Conservation (phyloP, 2,113 vertebrate species). For the Rynchops niger region DNA sequence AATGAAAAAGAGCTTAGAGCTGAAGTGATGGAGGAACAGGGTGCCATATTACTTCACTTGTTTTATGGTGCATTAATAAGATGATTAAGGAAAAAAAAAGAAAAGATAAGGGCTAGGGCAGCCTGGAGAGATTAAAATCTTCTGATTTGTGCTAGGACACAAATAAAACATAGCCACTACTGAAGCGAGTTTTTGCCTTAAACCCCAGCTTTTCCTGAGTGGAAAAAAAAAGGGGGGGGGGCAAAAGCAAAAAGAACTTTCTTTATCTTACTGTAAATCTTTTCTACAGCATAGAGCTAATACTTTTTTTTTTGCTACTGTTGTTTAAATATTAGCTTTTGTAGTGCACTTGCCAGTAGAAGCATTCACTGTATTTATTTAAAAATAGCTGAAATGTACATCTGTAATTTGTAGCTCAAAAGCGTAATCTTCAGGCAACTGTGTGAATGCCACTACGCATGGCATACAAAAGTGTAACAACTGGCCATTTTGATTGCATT, state of each 20-base stretch:
- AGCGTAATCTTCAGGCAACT: background rate
- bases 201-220: background rate
- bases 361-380: background rate
- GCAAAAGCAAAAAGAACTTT: background rate
- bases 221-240: background rate
- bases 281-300: background rate
- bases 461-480: background rate
- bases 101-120: background rate
- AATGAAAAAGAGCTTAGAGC: background rate
- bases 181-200: background rate
- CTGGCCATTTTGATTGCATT: background rate
- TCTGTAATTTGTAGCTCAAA: constrained; percentile 9
- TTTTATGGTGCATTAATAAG: background rate
- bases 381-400: background rate
- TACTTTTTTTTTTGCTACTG: constrained; percentile 15
- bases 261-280: constrained; percentile 9
- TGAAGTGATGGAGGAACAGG: background rate
- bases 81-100: background rate
- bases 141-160: background rate
- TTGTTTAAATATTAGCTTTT: constrained; percentile 56
- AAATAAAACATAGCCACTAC: background rate
- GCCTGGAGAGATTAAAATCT: background rate
- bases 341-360: constrained; percentile 1
- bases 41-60: rapidly evolving
- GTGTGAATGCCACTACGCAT: background rate